Conservation (phyloP, 2,797 vertebrate species). For the Girardinus metallicus region DNA sequence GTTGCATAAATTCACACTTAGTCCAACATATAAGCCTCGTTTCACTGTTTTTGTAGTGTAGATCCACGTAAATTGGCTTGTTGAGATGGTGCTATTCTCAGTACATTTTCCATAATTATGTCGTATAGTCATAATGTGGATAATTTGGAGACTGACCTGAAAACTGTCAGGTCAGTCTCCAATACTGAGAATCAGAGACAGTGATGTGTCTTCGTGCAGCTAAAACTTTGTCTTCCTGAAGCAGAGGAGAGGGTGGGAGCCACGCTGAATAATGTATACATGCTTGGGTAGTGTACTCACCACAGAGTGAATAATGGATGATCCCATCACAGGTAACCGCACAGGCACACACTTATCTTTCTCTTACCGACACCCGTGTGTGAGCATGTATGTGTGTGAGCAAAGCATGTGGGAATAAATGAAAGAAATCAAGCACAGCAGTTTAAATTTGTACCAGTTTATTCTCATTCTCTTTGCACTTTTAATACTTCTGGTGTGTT, state of each 20-base stretch:
- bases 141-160: background rate
- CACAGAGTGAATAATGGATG: constrained; percentile 83
- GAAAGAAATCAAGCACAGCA: constrained; percentile 4
- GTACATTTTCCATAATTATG: background rate
- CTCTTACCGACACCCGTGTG: constrained; percentile 53
- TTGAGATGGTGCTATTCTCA: background rate
- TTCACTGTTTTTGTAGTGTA: background rate
- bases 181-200: background rate
- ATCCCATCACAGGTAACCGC: constrained; percentile 80
- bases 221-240: constrained; percentile 51
- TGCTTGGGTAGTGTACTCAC: constrained; percentile 79
- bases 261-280: constrained; percentile 82
- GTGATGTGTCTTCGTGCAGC: constrained; percentile 13
- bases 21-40: background rate
- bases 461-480: background rate
- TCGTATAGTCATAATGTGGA: background rate
- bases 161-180: background rate
- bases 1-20: background rate
- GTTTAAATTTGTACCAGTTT: constrained; percentile 16
- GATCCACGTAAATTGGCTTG: background rate
- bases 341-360: constrained; percentile 73
- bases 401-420: background rate
- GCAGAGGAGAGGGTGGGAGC: constrained; percentile 48
- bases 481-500: background rate
- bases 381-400: constrained; percentile 11